Evolutionary conservation across 1,140 invertebrate species (phyloP), one percentile per base, ranked within the genome.

Genomic region (Euschistus heros): DNA sequence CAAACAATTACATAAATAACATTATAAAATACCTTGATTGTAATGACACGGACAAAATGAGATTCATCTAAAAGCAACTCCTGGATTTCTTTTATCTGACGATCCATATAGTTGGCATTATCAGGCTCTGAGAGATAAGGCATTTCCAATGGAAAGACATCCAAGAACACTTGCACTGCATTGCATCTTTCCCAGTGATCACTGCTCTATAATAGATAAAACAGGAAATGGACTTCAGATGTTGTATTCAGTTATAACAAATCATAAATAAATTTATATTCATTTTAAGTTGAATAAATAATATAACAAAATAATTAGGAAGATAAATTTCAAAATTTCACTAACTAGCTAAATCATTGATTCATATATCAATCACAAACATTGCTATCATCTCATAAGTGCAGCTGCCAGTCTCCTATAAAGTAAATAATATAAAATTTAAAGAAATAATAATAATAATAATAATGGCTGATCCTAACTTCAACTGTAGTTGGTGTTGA

Each of bases 71-170:
- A 46, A 13, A 72, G 59, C 24, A 72, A 65, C 30, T 67, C 66
- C n/a, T 65, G 64, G 42, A 70, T 70, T 67, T 68, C 67, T 47
- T 66, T 54, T 42, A 71, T 63, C 62, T 72, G 71, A 52, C 64
- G 67, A 22, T 69, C 65, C 62, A 61, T 63, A 37, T 70, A 69
- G 18, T 22, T 17, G 26, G 54, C 64, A 62, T 69, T 67, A 26
- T 67, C 66, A 13, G 30, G 46, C 8, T 22, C 37, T 13, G 60
- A 52, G 22, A 22, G 15, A 52, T 64, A 69, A 17, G 69, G 67
- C 52, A 62, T 65, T 62, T 72, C 71, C 30, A 72, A 63, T 30
- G 71, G 71, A 61, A 70, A 72, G 0, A 67, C 68, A 66, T 71
- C 67, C 27, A 72, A 63, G 46, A 72, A 70, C 14, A 72, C 65